Percentiles rank a stretch among this genome's conserved stretches.
phyloP scores from a whole-genome alignment of 2,797 vertebrate species.

The Leptodactylus fallax region DNA sequence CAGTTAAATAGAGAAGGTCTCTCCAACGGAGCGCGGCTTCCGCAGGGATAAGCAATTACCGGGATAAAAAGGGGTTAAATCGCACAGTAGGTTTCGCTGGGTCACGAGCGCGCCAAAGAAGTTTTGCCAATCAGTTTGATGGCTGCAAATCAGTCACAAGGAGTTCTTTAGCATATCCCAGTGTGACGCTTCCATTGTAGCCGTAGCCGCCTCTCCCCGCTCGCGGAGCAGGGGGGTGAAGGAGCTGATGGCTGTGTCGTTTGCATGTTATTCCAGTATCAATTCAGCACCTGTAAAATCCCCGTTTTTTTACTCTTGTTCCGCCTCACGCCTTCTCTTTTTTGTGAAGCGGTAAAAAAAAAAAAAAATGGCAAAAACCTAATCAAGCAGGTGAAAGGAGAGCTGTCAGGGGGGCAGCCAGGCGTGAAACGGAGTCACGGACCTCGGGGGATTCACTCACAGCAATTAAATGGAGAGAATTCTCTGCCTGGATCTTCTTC shows the following conservation, averaged over 20 bases:
- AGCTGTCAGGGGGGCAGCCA: conserved; percentile 58
- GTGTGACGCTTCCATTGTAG: not conserved
- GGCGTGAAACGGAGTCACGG: conserved; percentile 58
- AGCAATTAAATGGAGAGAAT: conserved; percentile 59
- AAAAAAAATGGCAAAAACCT: conserved; percentile 51
- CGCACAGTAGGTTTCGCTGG: conserved; percentile 11
- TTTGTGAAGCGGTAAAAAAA: conserved; percentile 17
- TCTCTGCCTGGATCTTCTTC: conserved; percentile 33
- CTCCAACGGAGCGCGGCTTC: too few species aligned
- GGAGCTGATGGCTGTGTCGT: conserved; percentile 17
- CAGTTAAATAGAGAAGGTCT: not conserved
- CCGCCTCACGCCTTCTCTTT: conserved; percentile 24
- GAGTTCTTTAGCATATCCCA: conserved; percentile 1
- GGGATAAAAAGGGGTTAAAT: conserved; percentile 23
- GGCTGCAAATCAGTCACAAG: conserved; percentile 1
- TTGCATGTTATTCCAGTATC: conserved; percentile 53
- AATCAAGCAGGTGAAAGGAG: conserved; percentile 64
- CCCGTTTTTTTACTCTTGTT: conserved; percentile 4
- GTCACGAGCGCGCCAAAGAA: not conserved
- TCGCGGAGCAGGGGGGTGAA: not conserved
- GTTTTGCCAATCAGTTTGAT: conserved; percentile 24
- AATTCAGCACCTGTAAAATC: conserved; percentile 24
- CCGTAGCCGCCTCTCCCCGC: not conserved
- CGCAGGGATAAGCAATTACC: not conserved
- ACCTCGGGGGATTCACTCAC: conserved; percentile 49